Percentiles rank a stretch among this genome's conserved stretches.
Conservation (phyloP, 2,797 vertebrate genomes). For the Meda fulgida region DNA sequence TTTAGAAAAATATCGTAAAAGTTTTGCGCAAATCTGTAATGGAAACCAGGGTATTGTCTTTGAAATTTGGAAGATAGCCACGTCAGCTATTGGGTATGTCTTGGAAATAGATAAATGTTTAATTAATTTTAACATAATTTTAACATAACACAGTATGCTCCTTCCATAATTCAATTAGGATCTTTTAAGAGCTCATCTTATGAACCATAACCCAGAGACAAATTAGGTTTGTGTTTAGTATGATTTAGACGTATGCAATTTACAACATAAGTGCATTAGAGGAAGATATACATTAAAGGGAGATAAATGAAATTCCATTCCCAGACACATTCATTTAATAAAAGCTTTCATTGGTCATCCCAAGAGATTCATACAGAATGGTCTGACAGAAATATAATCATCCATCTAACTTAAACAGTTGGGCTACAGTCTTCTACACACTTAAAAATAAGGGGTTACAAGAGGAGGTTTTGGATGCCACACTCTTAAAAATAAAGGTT, state of each 20-base stretch:
- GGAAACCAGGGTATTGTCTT: background rate
- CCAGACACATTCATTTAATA: constrained; percentile 13
- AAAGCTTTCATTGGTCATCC: constrained; percentile 8
- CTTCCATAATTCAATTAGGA: constrained; percentile 20
- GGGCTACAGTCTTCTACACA: background rate
- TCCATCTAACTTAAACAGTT: background rate
- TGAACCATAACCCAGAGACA: constrained; percentile 28
- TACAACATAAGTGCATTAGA: constrained; percentile 20
- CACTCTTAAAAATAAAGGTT: background rate
- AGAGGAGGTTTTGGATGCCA: background rate
- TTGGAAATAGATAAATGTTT: background rate
- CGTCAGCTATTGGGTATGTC: background rate
- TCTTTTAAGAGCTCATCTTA: constrained; percentile 30
- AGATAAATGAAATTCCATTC: constrained; percentile 18
- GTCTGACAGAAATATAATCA: background rate
- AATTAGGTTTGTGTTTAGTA: background rate
- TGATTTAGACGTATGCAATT: background rate
- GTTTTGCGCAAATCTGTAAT: too few relatives aligned
- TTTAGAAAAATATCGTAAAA: too few relatives aligned
- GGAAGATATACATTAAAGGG: constrained; percentile 7
- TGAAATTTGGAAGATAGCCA: background rate
- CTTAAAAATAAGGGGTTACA: background rate
- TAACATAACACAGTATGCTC: background rate
- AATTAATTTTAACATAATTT: background rate
- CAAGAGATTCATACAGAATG: constrained; percentile 16